A percentile compares a stretch with the other conserved stretches of the same genome.
Conservation (phyloP, 2,113 vertebrate genomes). For the Pangasianodon hypophthalmus region DNA sequence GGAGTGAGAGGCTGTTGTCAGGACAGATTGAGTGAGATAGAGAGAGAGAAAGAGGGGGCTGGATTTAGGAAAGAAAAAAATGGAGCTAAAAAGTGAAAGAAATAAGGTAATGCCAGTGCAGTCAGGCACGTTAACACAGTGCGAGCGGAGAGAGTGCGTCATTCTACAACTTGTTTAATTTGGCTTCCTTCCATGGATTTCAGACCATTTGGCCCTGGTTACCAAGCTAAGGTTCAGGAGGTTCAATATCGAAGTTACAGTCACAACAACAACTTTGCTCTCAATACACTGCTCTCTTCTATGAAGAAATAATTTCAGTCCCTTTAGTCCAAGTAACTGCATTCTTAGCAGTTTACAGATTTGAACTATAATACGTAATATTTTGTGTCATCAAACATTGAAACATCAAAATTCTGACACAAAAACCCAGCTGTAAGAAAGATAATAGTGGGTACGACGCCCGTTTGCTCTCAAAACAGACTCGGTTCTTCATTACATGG, state of each 20-base stretch:
- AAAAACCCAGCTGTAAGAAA: not conserved
- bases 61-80: not conserved
- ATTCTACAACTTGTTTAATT: conserved; percentile 35
- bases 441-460: not conserved
- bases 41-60: not conserved
- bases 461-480: not conserved
- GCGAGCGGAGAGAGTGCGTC: not conserved
- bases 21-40: not conserved
- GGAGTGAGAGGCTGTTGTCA: not conserved
- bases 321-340: not conserved
- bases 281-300: not conserved
- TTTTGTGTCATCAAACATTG: not conserved
- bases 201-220: conserved; percentile 30
- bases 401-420: not conserved
- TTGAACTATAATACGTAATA: not conserved
- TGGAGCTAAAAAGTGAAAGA: not conserved
- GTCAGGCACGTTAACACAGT: not conserved
- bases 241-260: conserved; percentile 1
- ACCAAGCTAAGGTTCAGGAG: conserved; percentile 48
- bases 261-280: conserved; percentile 23
- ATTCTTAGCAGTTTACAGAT: not conserved
- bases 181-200: conserved; percentile 42
- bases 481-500: not conserved
- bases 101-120: not conserved
- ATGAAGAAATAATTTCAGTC: not conserved